Base-by-base conservation (phyloP, 2,888 invertebrate genomes). In the Oegoconia quadripuncta region DNA sequence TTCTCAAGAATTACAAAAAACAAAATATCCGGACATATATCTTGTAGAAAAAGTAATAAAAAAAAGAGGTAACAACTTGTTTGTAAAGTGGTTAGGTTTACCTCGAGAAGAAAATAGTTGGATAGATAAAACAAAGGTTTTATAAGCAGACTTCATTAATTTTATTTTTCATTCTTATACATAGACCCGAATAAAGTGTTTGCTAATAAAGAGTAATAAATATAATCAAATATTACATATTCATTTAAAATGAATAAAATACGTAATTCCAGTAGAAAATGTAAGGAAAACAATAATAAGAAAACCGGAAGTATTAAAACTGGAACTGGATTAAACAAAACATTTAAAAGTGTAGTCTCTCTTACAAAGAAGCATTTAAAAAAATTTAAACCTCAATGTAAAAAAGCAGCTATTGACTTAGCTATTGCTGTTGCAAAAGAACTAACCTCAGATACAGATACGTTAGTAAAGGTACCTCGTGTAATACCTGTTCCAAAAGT, bases 281-380 rank as follows among this genome's bases (percentile, higher is more conserved):
- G 13, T 62, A 17, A 59, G 61, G 7, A 65, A 72, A 59, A 61
- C 58, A 49, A 41, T 59, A 18, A 55, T 56, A 12, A 51, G 64
- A 9, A 59, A 46, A 46, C 44, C 49, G 3, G 67, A 71, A 59
- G 36, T 44, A n/a, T n/a, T 3, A 61, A 56, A 8, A 11, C 27
- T 12, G 22, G 36, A 11, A 25, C 25, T 12, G 42, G 42, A 31
- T 41, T 69, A 18, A 37, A 18, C 17, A 20, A 22, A 38, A 14
- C 33, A 15, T 16, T 12, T 28, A 23, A 23, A 23, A 3, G 13
- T 3, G 3, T 3, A 4, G 3, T 6, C 8, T 4, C 4, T 15
- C 13, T 4, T 13, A 6, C 13, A 12, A 14, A 14, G 13, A 28
- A 28, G 15, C 6, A 6, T 3, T 28, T 28, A 8, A 28, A 28